Evolutionary conservation across 1,140 invertebrate species (phyloP).

Genomic region (Zaprionus gabonicus): DNA sequence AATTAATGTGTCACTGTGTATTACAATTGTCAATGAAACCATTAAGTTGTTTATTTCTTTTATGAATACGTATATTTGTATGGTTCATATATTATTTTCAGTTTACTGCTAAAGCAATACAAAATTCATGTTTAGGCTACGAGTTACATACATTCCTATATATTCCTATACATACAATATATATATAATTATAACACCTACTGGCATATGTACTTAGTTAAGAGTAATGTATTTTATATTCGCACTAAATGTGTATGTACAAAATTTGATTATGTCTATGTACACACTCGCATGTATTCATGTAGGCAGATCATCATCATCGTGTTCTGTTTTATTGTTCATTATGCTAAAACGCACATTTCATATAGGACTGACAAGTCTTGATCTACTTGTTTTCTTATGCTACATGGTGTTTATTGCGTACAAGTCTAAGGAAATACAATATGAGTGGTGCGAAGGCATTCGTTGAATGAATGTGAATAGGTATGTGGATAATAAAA

Average conservation of each 20-base stretch:
- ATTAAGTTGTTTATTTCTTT: slow-evolving; percentile 25
- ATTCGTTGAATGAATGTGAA: slow-evolving; percentile 27
- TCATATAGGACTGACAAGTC: slow-evolving; percentile 33
- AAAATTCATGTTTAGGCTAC: slow-evolving; percentile 60
- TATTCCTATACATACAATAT: background rate
- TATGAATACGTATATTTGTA: slow-evolving; percentile 47
- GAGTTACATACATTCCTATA: slow-evolving; percentile 25
- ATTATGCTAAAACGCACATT: slow-evolving; percentile 71
- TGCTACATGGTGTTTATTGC: slow-evolving; percentile 28
- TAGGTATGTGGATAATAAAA: slow-evolving; percentile 30
- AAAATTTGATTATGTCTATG: slow-evolving; percentile 36
- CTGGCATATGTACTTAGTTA: slow-evolving; percentile 51
- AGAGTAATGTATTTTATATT: slow-evolving; percentile 30
- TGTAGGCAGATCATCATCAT: background rate
- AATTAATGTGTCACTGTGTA: too few relatives aligned
- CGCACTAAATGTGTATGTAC: slow-evolving; percentile 55
- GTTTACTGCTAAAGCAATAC: slow-evolving; percentile 63
- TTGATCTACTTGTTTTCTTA: slow-evolving; percentile 18
- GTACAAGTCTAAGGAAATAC: slow-evolving; percentile 34
- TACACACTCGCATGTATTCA: slow-evolving; percentile 24
- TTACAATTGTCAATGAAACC: too few relatives aligned
- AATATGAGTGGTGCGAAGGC: slow-evolving; percentile 29
- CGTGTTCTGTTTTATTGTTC: slow-evolving; percentile 3
- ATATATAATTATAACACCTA: slow-evolving; percentile 47
- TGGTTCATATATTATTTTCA: slow-evolving; percentile 39